These are phyloP conservation scores for Eristalinus aeneus DNA, from an alignment of 2,888 invertebrate species.

Conservation along the genomic window DNA sequence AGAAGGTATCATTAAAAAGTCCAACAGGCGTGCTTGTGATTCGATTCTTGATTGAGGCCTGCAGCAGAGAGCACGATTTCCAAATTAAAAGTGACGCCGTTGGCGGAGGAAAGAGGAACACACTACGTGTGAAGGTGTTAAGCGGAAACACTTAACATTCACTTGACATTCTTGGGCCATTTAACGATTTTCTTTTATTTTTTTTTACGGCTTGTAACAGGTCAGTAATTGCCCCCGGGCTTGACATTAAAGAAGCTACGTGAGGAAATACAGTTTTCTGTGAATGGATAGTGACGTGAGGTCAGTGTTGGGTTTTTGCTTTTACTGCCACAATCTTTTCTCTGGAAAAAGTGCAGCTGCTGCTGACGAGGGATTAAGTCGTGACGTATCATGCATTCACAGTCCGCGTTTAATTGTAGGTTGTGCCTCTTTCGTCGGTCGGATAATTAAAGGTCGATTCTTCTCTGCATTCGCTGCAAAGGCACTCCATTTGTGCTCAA, in stretches of 20 bases:
- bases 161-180: not conserved
- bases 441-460: not conserved
- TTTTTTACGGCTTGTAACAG: not conserved
- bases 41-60: not conserved
- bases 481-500: not conserved
- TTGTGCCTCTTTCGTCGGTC: not conserved
- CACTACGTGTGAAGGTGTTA: slow-evolving; percentile 1
- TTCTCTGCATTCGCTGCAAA: not conserved
- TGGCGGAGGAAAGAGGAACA: not conserved
- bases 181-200: not conserved
- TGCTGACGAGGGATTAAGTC: not conserved
- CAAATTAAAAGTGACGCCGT: not conserved
- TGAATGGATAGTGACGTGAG: not conserved
- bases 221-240: not conserved
- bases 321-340: not conserved
- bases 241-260: not conserved
- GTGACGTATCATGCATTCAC: not conserved
- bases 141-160: not conserved
- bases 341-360: not conserved
- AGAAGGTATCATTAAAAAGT: not conserved
- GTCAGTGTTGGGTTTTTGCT: not conserved
- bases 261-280: not conserved
- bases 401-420: not conserved
- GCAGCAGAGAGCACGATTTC: not conserved
- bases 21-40: not conserved